Conservation (phyloP, 1,140 invertebrate genomes). For the Daktulosphaira vitifoliae region DNA sequence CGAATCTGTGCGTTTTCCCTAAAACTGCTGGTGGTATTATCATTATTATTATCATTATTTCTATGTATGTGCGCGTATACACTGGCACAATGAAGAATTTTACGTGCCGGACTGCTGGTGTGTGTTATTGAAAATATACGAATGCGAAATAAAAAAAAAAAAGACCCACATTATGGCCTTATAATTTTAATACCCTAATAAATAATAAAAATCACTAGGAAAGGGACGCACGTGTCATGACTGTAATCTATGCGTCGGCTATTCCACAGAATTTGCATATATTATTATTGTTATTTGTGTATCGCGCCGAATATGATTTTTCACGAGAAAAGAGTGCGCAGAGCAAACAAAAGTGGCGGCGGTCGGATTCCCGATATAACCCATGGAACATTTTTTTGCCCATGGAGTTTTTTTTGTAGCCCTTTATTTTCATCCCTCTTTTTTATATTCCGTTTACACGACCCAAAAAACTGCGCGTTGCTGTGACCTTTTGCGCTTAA, state of each 20-base stretch:
- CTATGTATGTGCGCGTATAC: too few relatives aligned
- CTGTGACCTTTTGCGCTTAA: conserved; percentile 1
- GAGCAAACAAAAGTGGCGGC: neutral
- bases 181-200: conserved; percentile 21
- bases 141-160: conserved; percentile 4
- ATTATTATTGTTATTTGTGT: too few relatives aligned
- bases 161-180: neutral
- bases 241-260: neutral
- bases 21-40: conserved; percentile 29
- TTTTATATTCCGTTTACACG: too few relatives aligned
- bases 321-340: neutral
- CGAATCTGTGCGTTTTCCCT: conserved; percentile 28
- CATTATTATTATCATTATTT: conserved; percentile 20
- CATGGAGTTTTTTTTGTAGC: neutral
- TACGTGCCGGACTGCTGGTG: conserved; percentile 3
- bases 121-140: conserved; percentile 19
- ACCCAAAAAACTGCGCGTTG: too few relatives aligned
- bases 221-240: too few relatives aligned
- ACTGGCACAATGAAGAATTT: too few relatives aligned
- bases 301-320: too few relatives aligned
- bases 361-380: neutral
- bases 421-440: neutral
- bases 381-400: neutral
- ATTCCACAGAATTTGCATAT: neutral
- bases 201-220: conserved; percentile 2